A percentile compares a stretch with the other conserved stretches of the same genome.
Conservation (phyloP, 2,113 vertebrate species). For the Clinocottus analis region DNA sequence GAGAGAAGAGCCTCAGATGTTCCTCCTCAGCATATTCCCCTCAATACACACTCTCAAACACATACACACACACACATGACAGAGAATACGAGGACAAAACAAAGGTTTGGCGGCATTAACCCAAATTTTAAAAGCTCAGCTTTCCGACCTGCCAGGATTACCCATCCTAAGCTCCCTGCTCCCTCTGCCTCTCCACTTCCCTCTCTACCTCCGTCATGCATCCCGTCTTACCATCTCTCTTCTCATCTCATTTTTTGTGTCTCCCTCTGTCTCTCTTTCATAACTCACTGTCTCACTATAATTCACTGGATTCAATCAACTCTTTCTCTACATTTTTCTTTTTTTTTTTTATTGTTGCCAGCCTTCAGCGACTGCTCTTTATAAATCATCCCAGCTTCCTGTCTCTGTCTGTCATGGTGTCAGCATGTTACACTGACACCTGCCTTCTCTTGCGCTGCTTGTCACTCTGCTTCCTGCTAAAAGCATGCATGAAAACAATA, state of each 20-base stretch:
- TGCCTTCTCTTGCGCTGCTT: background rate
- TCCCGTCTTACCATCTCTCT: constrained; percentile 24
- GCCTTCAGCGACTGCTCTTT: constrained; percentile 37
- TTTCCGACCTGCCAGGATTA: constrained; percentile 75
- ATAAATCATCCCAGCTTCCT: constrained; percentile 55
- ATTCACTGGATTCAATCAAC: constrained; percentile 67
- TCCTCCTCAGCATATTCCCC: background rate
- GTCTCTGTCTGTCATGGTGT: constrained; percentile 41
- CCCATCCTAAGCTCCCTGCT: constrained; percentile 63
- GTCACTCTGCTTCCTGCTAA: background rate
- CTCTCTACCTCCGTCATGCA: constrained; percentile 25
- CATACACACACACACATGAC: constrained; percentile 1
- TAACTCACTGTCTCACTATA: constrained; percentile 64
- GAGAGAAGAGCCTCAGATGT: background rate
- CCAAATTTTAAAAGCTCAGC: constrained; percentile 76
- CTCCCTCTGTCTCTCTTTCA: constrained; percentile 60
- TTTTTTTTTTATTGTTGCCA: constrained; percentile 42
- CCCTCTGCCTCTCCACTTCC: constrained; percentile 32
- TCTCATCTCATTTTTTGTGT: constrained; percentile 57
- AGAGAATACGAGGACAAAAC: constrained; percentile 53
- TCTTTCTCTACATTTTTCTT: constrained; percentile 46
- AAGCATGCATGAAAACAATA: constrained; percentile 1
- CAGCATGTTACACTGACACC: constrained; percentile 15
- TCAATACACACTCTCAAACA: constrained; percentile 9
- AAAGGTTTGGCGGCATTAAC: constrained; percentile 74